Evolutionary conservation across 2,888 invertebrate species (phyloP).

Genomic region (Acronicta alni): DNA sequence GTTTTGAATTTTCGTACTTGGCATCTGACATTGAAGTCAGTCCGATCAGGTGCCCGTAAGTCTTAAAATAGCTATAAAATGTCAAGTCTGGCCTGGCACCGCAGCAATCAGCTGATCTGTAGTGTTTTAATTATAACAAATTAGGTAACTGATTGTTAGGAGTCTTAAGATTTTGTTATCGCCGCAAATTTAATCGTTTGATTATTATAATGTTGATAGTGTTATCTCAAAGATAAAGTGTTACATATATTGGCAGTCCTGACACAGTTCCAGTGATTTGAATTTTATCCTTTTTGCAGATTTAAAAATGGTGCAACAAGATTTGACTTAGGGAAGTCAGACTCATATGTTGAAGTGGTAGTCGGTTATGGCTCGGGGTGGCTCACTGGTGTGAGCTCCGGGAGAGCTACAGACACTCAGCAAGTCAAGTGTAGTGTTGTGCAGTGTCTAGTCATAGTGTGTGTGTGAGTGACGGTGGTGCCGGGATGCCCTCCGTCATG

Average conservation of each 20-base stretch:
- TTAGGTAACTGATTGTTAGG: conserved; percentile 78
- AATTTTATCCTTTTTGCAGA: conserved; percentile 78
- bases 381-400: conserved; percentile 81
- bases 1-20: conserved; percentile 64
- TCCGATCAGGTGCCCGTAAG: conserved; percentile 84
- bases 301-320: conserved; percentile 89
- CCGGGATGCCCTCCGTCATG: conserved; percentile 91
- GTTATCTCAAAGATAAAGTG: conserved; percentile 68
- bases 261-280: conserved; percentile 70
- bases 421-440: conserved; percentile 81
- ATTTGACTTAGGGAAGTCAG: conserved; percentile 84
- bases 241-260: conserved; percentile 66
- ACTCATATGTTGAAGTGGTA: conserved; percentile 67
- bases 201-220: conserved; percentile 71
- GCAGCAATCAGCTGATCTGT: conserved; percentile 86
- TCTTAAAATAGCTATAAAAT: conserved; percentile 89
- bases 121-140: conserved; percentile 83
- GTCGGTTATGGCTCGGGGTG: conserved; percentile 77
- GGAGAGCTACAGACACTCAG: conserved; percentile 71
- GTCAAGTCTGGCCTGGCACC: conserved; percentile 86
- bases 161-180: conserved; percentile 69
- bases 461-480: conserved; percentile 72
- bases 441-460: conserved; percentile 82
- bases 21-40: conserved; percentile 85
- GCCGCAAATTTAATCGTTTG: conserved; percentile 66